Base-by-base conservation (phyloP, 2,113 vertebrate species). In the Apaloderma vittatum region DNA sequence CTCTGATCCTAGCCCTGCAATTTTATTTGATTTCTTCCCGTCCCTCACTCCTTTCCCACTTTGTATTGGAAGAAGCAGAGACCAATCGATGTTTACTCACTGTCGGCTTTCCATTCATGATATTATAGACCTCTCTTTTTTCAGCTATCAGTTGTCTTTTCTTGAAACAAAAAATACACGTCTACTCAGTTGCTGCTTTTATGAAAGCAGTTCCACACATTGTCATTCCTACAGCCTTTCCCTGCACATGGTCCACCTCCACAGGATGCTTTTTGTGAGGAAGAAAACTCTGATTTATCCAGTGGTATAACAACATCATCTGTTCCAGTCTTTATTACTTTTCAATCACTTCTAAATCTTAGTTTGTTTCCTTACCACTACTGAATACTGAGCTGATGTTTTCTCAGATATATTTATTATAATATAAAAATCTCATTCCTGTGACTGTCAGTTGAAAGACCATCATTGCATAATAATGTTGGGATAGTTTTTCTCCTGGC, bases 41-140 rank as follows among this genome's bases (percentile, higher is more conserved):
- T 30, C 20, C 71, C 6, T 70, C 8, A 7, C 18, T 89, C 37
- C 30, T 51, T 83, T 77, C 5, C 3, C 9, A 4, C 4, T 89
- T 81, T 81, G 27, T 84, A 49, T 3, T 67, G 68, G 55, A 77
- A 93, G 84, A 72, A 78, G 48, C 55, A 70, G 55, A 23, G 63
- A 91, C 61, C 29, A 37, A 67, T 94, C 90, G 73, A 40, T 71
- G 51, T 80, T 72, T 91, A 62, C 74, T 95, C 84, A 67, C 27
- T n/a, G 27, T 22, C 92, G 94, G 18, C 67, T 91, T 83, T 77
- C 52, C 46, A 55, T 24, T 89, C 51, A 46, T 49, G 40, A 46
- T 22, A 32, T 66, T 80, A 70, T 6, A 63, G 76, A 79, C 30
- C 24, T 74, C 16, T 30, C 30, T 91, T 51, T 59, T 32, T 62